Conservation (phyloP, 2,797 vertebrate genomes). For the Taeniopygia guttata region DNA sequence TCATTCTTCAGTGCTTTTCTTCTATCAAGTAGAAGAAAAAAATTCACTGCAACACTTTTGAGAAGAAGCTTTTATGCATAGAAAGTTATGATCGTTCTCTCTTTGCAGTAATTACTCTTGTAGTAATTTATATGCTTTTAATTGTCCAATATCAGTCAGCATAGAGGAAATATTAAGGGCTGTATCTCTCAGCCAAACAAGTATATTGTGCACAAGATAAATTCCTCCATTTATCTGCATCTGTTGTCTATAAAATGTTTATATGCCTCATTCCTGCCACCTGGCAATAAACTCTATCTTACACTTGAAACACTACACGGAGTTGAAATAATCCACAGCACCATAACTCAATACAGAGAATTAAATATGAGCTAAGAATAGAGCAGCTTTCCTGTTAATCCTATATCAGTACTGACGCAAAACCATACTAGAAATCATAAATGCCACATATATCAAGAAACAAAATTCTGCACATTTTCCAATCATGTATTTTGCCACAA, state of each 20-base stretch:
- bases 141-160: slow-evolving; percentile 12
- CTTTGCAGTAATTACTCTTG: background rate
- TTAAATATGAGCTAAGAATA: slow-evolving; percentile 48
- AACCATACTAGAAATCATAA: background rate
- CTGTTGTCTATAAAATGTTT: slow-evolving; percentile 76
- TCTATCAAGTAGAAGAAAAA: background rate
- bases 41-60: background rate
- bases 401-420: background rate
- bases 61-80: background rate
- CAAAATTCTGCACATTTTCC: background rate
- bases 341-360: slow-evolving; percentile 41
- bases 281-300: slow-evolving; percentile 67
- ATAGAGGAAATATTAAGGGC: slow-evolving; percentile 23
- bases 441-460: background rate
- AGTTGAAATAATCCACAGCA: slow-evolving; percentile 50
- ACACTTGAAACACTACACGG: slow-evolving; percentile 54
- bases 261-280: slow-evolving; percentile 66
- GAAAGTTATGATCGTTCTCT: background rate
- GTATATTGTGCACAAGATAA: slow-evolving; percentile 22
- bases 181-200: slow-evolving; percentile 37
- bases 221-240: slow-evolving; percentile 68
- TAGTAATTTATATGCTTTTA: slow-evolving; percentile 29
- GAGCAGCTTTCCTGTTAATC: slow-evolving; percentile 17
- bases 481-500: background rate
- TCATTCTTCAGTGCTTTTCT: background rate